Evolutionary conservation across 1,140 invertebrate genomes (phyloP).

Genomic region (Pentalonia nigronervosa): DNA sequence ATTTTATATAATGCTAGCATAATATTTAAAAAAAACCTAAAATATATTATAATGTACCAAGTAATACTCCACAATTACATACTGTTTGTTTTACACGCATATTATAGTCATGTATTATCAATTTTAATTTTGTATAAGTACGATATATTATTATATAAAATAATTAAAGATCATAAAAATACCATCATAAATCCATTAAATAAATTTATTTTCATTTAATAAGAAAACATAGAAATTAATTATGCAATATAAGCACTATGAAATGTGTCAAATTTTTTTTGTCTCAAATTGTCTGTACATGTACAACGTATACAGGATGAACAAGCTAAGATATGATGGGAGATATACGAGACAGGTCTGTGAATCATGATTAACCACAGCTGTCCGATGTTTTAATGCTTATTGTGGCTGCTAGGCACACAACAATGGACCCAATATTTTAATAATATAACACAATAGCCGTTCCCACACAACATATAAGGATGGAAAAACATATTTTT

Average conservation of each 20-base stretch:
- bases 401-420: slow-evolving; percentile 55
- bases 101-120: neutral
- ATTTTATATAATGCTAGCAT: neutral
- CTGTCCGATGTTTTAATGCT: slow-evolving; percentile 55
- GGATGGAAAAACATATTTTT: slow-evolving; percentile 53
- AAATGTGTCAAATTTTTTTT: slow-evolving; percentile 42
- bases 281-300: neutral
- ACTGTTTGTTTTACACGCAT: neutral
- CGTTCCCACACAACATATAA: slow-evolving; percentile 55
- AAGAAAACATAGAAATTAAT: neutral
- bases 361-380: slow-evolving; percentile 57
- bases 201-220: neutral
- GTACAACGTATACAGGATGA: slow-evolving; percentile 17
- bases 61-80: neutral
- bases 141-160: neutral
- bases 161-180: neutral
- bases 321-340: slow-evolving; percentile 44
- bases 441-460: slow-evolving; percentile 55
- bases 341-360: slow-evolving; percentile 50
- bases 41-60: neutral
- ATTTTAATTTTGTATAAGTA: neutral
- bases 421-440: slow-evolving; percentile 57
- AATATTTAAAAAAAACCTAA: neutral
- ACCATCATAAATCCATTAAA: neutral
- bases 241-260: neutral